phyloP scores from a whole-genome alignment of 2,113 vertebrate species.

The Amphilophus citrinellus region DNA sequence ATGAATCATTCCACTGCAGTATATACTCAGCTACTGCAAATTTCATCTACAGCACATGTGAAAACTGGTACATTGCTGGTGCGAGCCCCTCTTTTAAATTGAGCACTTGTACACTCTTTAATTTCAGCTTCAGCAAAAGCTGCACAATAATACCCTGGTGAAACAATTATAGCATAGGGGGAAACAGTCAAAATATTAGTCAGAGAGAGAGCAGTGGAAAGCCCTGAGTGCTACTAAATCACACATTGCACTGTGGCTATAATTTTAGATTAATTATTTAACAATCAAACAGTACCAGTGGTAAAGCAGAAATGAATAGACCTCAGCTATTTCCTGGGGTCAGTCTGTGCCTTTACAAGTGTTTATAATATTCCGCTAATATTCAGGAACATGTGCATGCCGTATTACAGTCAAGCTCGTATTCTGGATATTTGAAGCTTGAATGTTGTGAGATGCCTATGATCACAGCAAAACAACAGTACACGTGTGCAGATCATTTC shows the following conservation, averaged over 20 bases:
- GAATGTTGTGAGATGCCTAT: not conserved
- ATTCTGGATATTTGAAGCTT: conserved; percentile 1
- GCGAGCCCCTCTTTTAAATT: not conserved
- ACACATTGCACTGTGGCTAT: conserved; percentile 44
- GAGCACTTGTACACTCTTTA: conserved; percentile 21
- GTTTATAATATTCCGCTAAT: conserved; percentile 22
- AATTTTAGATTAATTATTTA: conserved; percentile 67
- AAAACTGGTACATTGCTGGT: not conserved
- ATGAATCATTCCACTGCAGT: conserved; percentile 22
- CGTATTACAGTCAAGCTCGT: not conserved
- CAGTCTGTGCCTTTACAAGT: conserved; percentile 25
- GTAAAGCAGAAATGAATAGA: conserved; percentile 27
- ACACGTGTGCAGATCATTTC: not conserved
- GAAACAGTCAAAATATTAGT: conserved; percentile 58
- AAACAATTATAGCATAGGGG: conserved; percentile 55
- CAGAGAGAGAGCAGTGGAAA: not conserved
- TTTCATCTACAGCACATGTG: conserved; percentile 6
- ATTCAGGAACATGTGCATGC: not conserved
- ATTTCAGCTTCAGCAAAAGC: conserved; percentile 37
- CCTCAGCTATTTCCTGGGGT: conserved; percentile 22
- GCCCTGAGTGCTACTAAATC: conserved; percentile 57
- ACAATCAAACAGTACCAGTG: not conserved
- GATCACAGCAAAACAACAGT: not conserved
- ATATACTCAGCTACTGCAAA: conserved; percentile 28
- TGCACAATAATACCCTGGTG: conserved; percentile 50